phyloP scores from a whole-genome alignment of 2,797 vertebrate genomes.

The Semotilus atromaculatus region DNA sequence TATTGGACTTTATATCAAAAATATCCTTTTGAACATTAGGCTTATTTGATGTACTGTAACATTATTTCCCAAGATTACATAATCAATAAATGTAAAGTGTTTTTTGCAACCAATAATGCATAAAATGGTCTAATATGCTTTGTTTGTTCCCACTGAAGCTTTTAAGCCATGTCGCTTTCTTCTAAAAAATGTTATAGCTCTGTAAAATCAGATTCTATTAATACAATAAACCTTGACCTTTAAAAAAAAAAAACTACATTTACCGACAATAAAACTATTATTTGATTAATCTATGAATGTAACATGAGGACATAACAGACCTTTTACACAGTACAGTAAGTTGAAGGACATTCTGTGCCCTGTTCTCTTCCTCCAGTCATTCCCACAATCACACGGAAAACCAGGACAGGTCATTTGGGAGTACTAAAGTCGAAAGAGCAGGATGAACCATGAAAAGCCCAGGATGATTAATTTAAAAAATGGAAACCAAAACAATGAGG shows the following conservation, averaged over 20 bases:
- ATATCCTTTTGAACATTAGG: not conserved
- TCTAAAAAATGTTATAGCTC: not conserved
- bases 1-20: not conserved
- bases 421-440: slow-evolving; percentile 1
- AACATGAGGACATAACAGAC: slow-evolving; percentile 12
- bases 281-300: not conserved
- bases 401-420: slow-evolving; percentile 12
- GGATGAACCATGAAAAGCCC: slow-evolving; percentile 4
- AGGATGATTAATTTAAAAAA: slow-evolving; percentile 22
- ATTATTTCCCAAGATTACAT: not conserved
- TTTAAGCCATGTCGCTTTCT: not conserved
- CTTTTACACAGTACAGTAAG: not conserved
- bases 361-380: not conserved
- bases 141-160: not conserved
- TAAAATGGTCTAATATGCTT: not conserved
- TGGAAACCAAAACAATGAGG: slow-evolving; percentile 31
- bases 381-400: not conserved
- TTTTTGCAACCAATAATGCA: not conserved
- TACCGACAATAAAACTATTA: not conserved
- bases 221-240: not conserved
- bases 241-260: not conserved
- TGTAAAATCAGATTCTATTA: not conserved
- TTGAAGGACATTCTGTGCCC: not conserved
- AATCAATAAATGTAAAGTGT: not conserved
- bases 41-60: not conserved